Conservation (phyloP, 2,113 vertebrate genomes). For the Megalops atlanticus region DNA sequence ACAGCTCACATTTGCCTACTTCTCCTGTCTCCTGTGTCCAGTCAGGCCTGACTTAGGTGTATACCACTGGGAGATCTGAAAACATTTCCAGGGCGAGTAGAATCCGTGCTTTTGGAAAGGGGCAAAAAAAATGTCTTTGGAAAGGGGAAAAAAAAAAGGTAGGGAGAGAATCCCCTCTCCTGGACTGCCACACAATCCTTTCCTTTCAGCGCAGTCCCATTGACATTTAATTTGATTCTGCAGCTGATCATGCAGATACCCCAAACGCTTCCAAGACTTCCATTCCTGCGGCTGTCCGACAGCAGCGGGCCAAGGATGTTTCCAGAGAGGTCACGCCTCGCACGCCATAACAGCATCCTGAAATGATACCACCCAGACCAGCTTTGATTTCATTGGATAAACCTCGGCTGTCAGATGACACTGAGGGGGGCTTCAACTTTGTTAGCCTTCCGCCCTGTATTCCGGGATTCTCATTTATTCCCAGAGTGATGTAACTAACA, state of each 20-base stretch:
- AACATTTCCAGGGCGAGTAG: slow-evolving; percentile 3
- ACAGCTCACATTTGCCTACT: neutral
- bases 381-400: slow-evolving; percentile 27
- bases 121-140: neutral
- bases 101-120: neutral
- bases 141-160: neutral
- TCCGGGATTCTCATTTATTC: too few species aligned
- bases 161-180: neutral
- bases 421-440: neutral
- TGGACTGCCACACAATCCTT: slow-evolving; percentile 5
- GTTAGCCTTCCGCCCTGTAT: neutral
- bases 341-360: neutral
- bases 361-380: neutral
- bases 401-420: neutral
- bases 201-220: neutral
- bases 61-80: neutral
- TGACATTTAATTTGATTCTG: slow-evolving; percentile 12
- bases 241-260: neutral
- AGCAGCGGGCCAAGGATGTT: neutral
- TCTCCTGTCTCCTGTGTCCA: neutral
- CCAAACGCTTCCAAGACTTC: neutral
- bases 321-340: neutral
- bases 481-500: too few species aligned
- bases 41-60: neutral
- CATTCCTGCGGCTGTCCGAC: neutral